These are phyloP conservation scores for Anarsia innoxiella DNA, from an alignment of 2,888 invertebrate genomes.

Conservation along the genomic window DNA sequence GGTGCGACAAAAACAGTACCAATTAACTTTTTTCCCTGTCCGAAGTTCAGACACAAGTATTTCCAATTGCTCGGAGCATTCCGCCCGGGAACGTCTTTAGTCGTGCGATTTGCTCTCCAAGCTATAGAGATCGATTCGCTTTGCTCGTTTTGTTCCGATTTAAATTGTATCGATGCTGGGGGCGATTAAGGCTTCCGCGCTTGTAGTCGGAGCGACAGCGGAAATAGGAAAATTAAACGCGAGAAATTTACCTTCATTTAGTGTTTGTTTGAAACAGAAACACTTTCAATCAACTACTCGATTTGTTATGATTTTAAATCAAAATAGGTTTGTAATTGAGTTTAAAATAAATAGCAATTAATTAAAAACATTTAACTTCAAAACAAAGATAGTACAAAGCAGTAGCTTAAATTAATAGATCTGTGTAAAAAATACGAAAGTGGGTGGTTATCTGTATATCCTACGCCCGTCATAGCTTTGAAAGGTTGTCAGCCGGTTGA, in stretches of 20 bases:
- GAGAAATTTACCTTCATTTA: slow-evolving; percentile 16
- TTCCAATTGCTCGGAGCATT: slow-evolving; percentile 59
- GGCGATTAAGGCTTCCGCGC: slow-evolving; percentile 62
- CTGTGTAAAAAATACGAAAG: no score
- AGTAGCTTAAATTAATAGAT: slow-evolving; percentile 4
- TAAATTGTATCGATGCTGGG: slow-evolving; percentile 67
- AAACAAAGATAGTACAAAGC: no score
- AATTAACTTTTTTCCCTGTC: slow-evolving; percentile 65
- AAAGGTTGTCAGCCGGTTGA: slow-evolving; percentile 21
- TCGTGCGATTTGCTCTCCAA: slow-evolving; percentile 67
- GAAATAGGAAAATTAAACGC: slow-evolving; percentile 47
- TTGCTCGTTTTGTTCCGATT: slow-evolving; percentile 66
- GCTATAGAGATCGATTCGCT: slow-evolving; percentile 64
- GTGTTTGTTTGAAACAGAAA: slow-evolving; percentile 3
- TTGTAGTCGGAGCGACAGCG: slow-evolving; percentile 27
- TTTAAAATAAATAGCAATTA: no score
- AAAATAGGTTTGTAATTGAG: no score
- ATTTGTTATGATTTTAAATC: no score
- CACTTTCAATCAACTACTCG: no score
- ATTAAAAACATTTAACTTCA: no score
- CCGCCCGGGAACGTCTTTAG: slow-evolving; percentile 62
- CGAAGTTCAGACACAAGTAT: slow-evolving; percentile 53
- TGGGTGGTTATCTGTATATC: no score
- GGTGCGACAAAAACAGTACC: slow-evolving; percentile 61
- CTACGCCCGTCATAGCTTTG: slow-evolving; percentile 12